Base-by-base conservation (phyloP, 2,888 invertebrate species). In the Oligia fasciuncula region DNA sequence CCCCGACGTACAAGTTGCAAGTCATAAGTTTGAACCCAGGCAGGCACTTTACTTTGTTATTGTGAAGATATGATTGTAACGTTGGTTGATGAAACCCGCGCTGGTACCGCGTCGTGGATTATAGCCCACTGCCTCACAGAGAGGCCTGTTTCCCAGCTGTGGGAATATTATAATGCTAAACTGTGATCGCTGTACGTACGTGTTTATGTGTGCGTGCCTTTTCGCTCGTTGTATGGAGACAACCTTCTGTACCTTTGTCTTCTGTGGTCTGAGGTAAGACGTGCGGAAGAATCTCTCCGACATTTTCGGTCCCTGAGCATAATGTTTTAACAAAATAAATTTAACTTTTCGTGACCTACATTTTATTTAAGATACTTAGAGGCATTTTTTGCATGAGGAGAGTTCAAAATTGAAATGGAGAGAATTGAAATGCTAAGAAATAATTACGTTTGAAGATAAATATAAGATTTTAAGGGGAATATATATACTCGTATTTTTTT, bases 231-330 rank as follows among this genome's bases (percentile, higher is more conserved):
- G 17, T 68, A 9, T 43, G 9, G 13, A 69, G 2, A 9, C 5
- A 2, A 46, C n/a, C 54, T 70, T 78, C 78, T 78, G 54, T 35
- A 6, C 19, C 1, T 46, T 2, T 0, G 51, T 46, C 40, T 19
- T 63, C 3, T 2, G 1, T 54, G 71, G 46, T 66, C 66, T 46
- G 29, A 2, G 11, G 19, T 17, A 65, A 73, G 79, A 68, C 75
- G 29, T 80, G 85, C 79, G 77, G 68, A 79, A 76, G 69, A 86
- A 86, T 86, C 67, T 51, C 62, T 73, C 70, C 14, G 79, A 79
- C 81, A 49, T 86, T 70, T 80, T 63, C 78, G 79, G 76, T 62
- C 77, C 78, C 63, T 57, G 80, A 76, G 73, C 70, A 70, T 76
- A 86, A 81, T 84, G 68, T 73, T 81, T 81, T 70, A 75, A 70